These are phyloP conservation scores for Echinometra lucunter DNA, from an alignment of 53 echinoderm and acorn worm genomes.

Conservation along the genomic window DNA sequence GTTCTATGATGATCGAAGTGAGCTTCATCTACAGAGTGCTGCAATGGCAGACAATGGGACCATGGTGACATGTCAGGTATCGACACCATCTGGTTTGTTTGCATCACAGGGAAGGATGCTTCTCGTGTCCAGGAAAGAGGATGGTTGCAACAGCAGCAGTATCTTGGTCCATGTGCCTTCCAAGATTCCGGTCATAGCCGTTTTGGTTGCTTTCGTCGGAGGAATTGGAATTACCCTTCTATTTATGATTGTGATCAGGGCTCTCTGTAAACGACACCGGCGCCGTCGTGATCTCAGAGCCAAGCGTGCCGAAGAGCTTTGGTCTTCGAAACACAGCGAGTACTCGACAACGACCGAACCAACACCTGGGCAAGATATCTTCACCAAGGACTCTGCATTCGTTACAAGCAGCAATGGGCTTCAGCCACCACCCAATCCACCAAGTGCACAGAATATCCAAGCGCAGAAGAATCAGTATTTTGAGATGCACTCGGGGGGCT, in stretches of 20 bases:
- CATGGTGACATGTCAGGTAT: conserved; percentile 15
- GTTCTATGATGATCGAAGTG: conserved; percentile 9
- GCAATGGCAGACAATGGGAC: conserved; percentile 23
- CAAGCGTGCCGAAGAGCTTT: conserved; percentile 10
- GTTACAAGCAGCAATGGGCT: conserved; percentile 5
- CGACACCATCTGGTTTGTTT: conserved; percentile 50
- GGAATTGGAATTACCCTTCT: conserved; percentile 54
- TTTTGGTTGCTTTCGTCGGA: conserved; percentile 44
- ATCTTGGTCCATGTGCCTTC: neutral
- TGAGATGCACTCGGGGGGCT: conserved; percentile 53
- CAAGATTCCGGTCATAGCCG: conserved; percentile 26
- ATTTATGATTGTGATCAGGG: neutral
- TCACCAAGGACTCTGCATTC: conserved; percentile 25
- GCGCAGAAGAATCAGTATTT: conserved; percentile 64
- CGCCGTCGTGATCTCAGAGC: conserved; percentile 16
- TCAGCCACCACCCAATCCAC: neutral
- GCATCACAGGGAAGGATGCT: conserved; percentile 1
- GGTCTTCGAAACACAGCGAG: conserved; percentile 35
- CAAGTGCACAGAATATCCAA: neutral
- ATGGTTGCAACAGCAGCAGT: neutral
- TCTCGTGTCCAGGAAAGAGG: neutral
- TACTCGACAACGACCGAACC: neutral
- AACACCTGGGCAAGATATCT: neutral
- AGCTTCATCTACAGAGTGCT: conserved; percentile 38
- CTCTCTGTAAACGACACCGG: neutral